Evolutionary conservation across 2,113 vertebrate genomes (phyloP), one percentile per base, ranked within the genome.

Genomic region (Oncorhynchus nerka): DNA sequence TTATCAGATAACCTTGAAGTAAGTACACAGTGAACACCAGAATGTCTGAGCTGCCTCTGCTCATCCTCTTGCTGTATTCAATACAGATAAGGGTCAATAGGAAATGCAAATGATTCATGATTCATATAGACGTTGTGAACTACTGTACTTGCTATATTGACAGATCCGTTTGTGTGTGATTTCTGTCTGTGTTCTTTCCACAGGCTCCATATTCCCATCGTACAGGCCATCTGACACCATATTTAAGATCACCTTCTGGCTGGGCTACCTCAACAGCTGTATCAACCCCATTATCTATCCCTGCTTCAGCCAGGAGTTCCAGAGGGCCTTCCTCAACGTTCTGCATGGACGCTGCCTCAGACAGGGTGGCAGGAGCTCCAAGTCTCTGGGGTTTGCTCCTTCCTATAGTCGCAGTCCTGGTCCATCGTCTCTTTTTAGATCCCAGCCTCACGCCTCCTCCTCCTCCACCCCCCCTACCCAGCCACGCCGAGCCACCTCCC

Each of bases 251-350:
- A 95, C 95, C 39, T 99, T 99, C 93, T 99, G 98, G 98, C 94
- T 99, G 49, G 97, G 98, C 16, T 99, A 99, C 85, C 94, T 99
- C 84, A 99, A 99, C 94, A 99, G 98, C 94, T 99, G 98, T 92
- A 95, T 99, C 85, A 99, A 99, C 87, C 98, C 98, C 68, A 94
- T 99, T 59, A 99, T 99, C 89, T 99, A 99, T 84, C 96, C 96
- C 0, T 99, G 97, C 88, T 98, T 95, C 55, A 98, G 97, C 84
- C 95, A 94, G 81, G 98, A 99, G 91, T 99, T 98, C 84, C 97
- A 97, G 89, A 97, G 92, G 85, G 98, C 97, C 0, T 99, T 99
- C 91, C 93, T 93, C 75, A 96, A 97, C 0, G 94, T 99, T 75
- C 91, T 99, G 66, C 92, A 66, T 39, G 90, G 91, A 0, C 95